A percentile compares a stretch with the other conserved stretches of the same genome.
These are phyloP conservation scores for Tapera naevia DNA, from an alignment of 2,797 vertebrate genomes.

Conservation along the genomic window DNA sequence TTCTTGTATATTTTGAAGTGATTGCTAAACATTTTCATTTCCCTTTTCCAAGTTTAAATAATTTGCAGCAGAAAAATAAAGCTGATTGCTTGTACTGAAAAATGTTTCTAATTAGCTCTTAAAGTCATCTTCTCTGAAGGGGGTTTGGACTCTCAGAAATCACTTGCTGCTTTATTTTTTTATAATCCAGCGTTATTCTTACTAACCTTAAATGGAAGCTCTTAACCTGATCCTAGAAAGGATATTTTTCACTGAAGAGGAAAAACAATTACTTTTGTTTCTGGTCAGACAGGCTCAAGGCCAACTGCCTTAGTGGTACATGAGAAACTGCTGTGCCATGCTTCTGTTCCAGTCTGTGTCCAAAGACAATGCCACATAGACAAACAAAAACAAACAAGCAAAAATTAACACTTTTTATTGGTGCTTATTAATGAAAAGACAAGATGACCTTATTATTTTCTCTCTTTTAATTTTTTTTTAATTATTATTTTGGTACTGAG, in stretches of 20 bases:
- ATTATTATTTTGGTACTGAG: slow-evolving; percentile 30
- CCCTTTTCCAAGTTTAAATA: background rate
- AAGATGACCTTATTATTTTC: slow-evolving; percentile 59
- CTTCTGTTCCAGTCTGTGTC: background rate
- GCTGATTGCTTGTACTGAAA: background rate
- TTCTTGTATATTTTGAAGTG: background rate
- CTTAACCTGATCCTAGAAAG: background rate
- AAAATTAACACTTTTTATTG: background rate
- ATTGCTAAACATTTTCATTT: background rate
- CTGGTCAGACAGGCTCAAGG: background rate
- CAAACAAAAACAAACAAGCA: no score
- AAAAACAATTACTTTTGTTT: background rate
- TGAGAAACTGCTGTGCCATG: background rate
- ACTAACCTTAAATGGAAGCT: background rate
- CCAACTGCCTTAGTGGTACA: background rate
- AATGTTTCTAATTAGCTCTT: background rate
- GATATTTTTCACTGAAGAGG: background rate
- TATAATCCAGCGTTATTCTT: background rate
- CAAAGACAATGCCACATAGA: background rate
- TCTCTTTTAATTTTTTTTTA: background rate
- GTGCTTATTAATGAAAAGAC: slow-evolving; percentile 9
- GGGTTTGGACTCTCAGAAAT: background rate
- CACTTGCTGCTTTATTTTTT: slow-evolving; percentile 17
- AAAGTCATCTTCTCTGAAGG: background rate
- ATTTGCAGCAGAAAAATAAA: background rate